A percentile compares a stretch with the other conserved stretches of the same genome.
Conservation (phyloP, 2,888 invertebrate genomes). For the Halictus ligatus region DNA sequence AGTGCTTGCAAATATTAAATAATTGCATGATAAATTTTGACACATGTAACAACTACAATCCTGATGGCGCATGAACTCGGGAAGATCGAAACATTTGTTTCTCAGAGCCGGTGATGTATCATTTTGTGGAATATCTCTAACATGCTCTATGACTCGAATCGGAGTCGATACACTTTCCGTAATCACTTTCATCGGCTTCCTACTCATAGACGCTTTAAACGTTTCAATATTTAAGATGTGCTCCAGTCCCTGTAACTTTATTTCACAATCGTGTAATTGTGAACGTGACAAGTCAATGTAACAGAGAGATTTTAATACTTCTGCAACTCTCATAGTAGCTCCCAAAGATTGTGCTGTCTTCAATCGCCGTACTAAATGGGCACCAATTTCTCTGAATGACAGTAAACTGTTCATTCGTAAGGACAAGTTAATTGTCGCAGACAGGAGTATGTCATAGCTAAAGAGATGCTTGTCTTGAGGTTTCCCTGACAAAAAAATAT, state of each 20-base stretch:
- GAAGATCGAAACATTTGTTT: constrained; percentile 72
- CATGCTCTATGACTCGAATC: constrained; percentile 53
- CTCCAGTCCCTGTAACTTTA: constrained; percentile 79
- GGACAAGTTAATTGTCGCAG: constrained; percentile 62
- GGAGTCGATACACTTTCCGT: constrained; percentile 33
- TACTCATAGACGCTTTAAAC: constrained; percentile 66
- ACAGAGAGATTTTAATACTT: constrained; percentile 77
- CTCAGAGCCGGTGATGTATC: constrained; percentile 76
- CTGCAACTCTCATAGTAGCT: constrained; percentile 76
- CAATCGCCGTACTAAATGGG: constrained; percentile 74
- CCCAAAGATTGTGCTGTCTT: constrained; percentile 74
- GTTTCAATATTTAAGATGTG: constrained; percentile 78
- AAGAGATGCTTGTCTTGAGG: constrained; percentile 63
- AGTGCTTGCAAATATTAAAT: constrained; percentile 74
- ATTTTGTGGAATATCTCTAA: constrained; percentile 65
- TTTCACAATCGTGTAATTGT: constrained; percentile 77
- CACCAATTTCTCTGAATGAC: constrained; percentile 76
- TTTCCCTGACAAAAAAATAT: constrained; percentile 46
- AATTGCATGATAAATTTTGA: constrained; percentile 74
- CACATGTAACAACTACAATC: constrained; percentile 79
- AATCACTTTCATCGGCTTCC: constrained; percentile 28
- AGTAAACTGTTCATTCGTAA: constrained; percentile 76
- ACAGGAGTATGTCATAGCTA: constrained; percentile 66
- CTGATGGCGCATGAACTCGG: constrained; percentile 75
- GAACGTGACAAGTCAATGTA: constrained; percentile 77